Conservation (phyloP, 2,888 invertebrate species). For the Hirtodrosophila alboralis region DNA sequence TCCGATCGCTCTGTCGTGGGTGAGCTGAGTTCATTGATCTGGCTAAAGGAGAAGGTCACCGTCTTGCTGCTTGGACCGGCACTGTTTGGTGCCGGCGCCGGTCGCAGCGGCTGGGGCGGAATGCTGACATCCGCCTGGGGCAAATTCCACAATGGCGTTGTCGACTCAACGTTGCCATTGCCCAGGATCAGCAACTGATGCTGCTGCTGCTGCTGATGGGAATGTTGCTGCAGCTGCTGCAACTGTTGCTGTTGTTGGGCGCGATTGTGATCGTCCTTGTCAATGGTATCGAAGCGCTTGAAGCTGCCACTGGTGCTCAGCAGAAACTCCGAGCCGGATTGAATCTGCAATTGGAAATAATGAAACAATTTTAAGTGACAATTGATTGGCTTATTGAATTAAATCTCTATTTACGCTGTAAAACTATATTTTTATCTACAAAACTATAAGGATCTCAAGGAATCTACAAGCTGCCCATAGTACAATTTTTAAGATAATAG, state of each 20-base stretch:
- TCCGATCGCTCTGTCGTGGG: slow-evolving; percentile 24
- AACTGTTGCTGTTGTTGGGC: slow-evolving; percentile 83
- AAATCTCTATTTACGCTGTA: too few relatives aligned
- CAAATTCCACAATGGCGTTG: slow-evolving; percentile 83
- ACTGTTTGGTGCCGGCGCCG: slow-evolving; percentile 85
- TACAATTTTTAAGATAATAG: too few relatives aligned
- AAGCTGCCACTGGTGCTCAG: slow-evolving; percentile 87
- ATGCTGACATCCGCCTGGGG: slow-evolving; percentile 83
- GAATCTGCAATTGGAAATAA: slow-evolving; percentile 85
- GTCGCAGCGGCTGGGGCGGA: slow-evolving; percentile 88
- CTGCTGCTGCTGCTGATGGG: slow-evolving; percentile 41
- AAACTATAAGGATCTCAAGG: too few relatives aligned
- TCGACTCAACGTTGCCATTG: slow-evolving; percentile 9
- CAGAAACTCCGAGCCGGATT: slow-evolving; percentile 87
- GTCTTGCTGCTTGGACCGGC: slow-evolving; percentile 70
- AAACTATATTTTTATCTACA: too few relatives aligned
- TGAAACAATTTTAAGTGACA: too few relatives aligned
- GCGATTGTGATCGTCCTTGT: slow-evolving; percentile 85
- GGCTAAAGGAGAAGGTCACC: slow-evolving; percentile 76
- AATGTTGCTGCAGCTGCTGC: slow-evolving; percentile 80
- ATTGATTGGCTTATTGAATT: too few relatives aligned
- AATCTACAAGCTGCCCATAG: too few relatives aligned
- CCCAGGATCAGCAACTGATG: slow-evolving; percentile 30
- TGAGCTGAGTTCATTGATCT: slow-evolving; percentile 54
- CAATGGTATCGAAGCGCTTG: slow-evolving; percentile 87